Base-by-base conservation (phyloP, 2,113 vertebrate genomes). In the Paralichthys olivaceus region DNA sequence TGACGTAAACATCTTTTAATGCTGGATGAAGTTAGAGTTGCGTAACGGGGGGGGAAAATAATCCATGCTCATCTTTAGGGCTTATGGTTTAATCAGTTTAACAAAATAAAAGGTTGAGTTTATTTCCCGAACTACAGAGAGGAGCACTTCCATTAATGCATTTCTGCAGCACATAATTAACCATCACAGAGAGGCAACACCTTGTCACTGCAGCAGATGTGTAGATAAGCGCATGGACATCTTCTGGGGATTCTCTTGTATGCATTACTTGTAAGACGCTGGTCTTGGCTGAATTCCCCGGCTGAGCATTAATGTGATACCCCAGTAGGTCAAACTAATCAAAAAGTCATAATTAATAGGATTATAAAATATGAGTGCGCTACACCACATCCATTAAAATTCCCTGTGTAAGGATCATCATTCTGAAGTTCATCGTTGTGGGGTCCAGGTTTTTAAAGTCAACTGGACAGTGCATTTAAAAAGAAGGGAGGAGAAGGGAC, bases 191-290 rank as follows among this genome's bases (percentile, higher is more conserved):
- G 67, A 75, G 56, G 72, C 55, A 71, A 61, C 72, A 74, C 69
- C 83, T 78, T 67, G 80, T 86, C 78, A 70, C 61, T 17, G 70
- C 15, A 62, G 81, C 73, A 87, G 80, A 90, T 86, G 77, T 13
- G 70, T 68, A 20, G 79, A 84, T 77, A 68, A 67, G 65, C 72
- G 23, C 79, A 58, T 76, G 47, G 51, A 60, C 69, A 75, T 77
- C 34, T 64, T 77, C 34, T 37, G 40, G 3, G 5, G 28, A 29
- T 53, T 19, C 17, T 28, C 34, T 80, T 29, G 69, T 64, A 69
- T 51, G 74, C 57, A 58, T 29, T 69, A 49, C 66, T 63, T 59
- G 66, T 56, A n/a, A 54, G 40, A 70, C 40, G 20, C 12, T 75
- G 59, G 29, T 63, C 63, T 56, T 72, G 67, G 74, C 71, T 75